Conservation (phyloP, 1,140 invertebrate genomes). For the Drosophila punjabiensis region DNA sequence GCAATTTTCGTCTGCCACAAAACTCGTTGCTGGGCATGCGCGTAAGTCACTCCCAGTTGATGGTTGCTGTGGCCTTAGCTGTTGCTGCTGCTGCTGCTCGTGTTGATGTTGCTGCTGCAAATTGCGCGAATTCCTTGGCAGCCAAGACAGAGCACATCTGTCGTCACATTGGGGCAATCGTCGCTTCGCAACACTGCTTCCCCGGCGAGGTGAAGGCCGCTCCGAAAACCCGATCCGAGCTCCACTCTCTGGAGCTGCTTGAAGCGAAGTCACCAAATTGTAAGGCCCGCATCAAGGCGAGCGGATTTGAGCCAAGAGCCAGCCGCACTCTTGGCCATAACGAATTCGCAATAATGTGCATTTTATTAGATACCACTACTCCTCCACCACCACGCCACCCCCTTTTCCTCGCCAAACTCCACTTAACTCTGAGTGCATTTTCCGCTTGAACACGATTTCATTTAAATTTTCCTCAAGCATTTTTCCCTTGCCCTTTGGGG, state of each 20-base stretch:
- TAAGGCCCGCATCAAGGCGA: conserved; percentile 42
- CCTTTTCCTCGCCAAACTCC: conserved; percentile 16
- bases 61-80: conserved; percentile 14
- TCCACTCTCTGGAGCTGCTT: conserved; percentile 3
- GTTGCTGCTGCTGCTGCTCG: conserved; percentile 10
- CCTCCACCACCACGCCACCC: conserved; percentile 3
- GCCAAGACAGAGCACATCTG: conserved; percentile 58
- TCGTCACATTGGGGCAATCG: conserved; percentile 58
- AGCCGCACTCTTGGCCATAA: conserved; percentile 59
- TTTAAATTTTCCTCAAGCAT: conserved; percentile 70
- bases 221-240: conserved; percentile 36
- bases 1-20: conserved; percentile 51
- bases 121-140: conserved; percentile 74
- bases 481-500: conserved; percentile 64
- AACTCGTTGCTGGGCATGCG: conserved; percentile 68
- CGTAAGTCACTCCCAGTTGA: conserved; percentile 70
- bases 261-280: conserved; percentile 54
- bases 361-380: conserved; percentile 67
- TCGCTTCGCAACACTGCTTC: conserved; percentile 28
- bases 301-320: conserved; percentile 21
- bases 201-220: conserved; percentile 53
- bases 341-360: conserved; percentile 78
- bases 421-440: conserved; percentile 69
- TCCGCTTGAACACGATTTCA: conserved; percentile 79
- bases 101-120: conserved; percentile 39